Evolutionary conservation across 1,140 invertebrate genomes (phyloP), one percentile per base, ranked within the genome.

Genomic region (Aphelenchoides avenae): DNA sequence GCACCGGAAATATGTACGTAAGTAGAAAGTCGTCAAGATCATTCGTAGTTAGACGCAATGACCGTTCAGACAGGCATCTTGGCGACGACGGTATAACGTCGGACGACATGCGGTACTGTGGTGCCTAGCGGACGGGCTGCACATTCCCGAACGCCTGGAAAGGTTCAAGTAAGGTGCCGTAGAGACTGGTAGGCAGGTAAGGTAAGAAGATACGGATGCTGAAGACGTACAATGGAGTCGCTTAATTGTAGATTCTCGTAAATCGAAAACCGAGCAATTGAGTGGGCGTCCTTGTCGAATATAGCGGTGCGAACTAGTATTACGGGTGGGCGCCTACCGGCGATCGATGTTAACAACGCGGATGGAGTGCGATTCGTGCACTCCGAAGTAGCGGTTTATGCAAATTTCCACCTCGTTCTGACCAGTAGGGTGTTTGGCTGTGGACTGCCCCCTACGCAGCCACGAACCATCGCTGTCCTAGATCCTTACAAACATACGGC

Each of bases 1-100:
- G 62, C 20, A 66, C 34, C 6, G 73, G 73, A 52, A 75, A 75
- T 7, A 76, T 33, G 43, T 64, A 75, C 22, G 56, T 43, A 13
- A 68, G 34, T 7, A 68, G 39, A 27, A 70, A 31, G 41, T 61
- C 50, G 20, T 68, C 66, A 24, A 67, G 22, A 22, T 68, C 49
- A 18, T 53, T 70, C 5, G 55, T 62, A 6, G 62, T 57, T 27
- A 68, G 39, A 18, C 62, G 24, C 18, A 68, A 40, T 42, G 43
- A 59, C 0, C 52, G 56, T n/a, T 53, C 52, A 3, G 61, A 33
- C 18, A 66, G 15, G 51, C 61, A 63, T 24, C 34, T 34, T 34
- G 64, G 22, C 18, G 63, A 61, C 27, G n/a, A n/a, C 50, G 24
- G 13, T 26, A 52, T 20, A 9, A n/a, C n/a, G 11, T 3, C 9